A percentile compares a stretch with the other conserved stretches of the same genome.
phyloP scores from a whole-genome alignment of 2,888 invertebrate genomes.

The Taenaris catops region DNA sequence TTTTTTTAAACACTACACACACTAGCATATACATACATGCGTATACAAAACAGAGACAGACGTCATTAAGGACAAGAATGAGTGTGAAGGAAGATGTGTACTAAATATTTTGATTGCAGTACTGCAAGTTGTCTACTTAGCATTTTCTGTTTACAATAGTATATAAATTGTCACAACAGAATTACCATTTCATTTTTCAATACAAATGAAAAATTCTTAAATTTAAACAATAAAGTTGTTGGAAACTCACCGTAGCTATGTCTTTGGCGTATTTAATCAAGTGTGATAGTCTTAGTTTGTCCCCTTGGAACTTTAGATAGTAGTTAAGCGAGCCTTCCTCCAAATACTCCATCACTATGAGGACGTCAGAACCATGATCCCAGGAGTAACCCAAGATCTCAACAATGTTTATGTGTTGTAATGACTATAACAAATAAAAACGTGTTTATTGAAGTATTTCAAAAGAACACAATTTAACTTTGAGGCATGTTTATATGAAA shows the following conservation, averaged over 20 bases:
- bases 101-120: too few species aligned
- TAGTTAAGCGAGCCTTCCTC: constrained; percentile 90
- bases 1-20: too few species aligned
- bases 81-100: too few species aligned
- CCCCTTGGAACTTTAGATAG: constrained; percentile 87
- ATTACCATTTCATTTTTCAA: too few species aligned
- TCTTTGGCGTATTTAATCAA: constrained; percentile 89
- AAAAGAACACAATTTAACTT: neutral
- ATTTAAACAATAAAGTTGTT: neutral
- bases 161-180: too few species aligned
- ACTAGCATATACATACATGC: too few species aligned
- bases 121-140: too few species aligned
- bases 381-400: constrained; percentile 91
- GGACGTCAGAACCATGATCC: constrained; percentile 85
- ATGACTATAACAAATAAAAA: constrained; percentile 69
- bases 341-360: constrained; percentile 94
- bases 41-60: too few species aligned
- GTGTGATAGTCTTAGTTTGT: constrained; percentile 81
- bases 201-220: too few species aligned
- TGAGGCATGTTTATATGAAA: too few species aligned
- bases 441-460: neutral
- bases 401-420: constrained; percentile 93
- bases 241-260: constrained; percentile 85
- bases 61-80: too few species aligned
- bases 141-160: too few species aligned